Percentiles rank a stretch among this genome's conserved stretches.
Conservation (phyloP, 2,113 vertebrate genomes). For the Neotragus pygmaeus region DNA sequence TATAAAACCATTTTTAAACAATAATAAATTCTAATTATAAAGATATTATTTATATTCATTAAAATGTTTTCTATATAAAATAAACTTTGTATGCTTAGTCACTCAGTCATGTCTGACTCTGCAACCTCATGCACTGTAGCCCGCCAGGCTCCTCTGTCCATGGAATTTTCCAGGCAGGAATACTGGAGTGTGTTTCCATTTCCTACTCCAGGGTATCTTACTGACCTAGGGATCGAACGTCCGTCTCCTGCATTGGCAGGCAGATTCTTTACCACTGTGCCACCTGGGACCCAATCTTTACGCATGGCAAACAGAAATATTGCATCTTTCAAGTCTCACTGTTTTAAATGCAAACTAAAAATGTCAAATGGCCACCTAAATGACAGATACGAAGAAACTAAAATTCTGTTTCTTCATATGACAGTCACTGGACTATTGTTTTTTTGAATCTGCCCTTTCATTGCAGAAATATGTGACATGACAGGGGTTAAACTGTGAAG, state of each 20-base stretch:
- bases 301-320: not conserved
- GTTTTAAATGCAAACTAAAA: not conserved
- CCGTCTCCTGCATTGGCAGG: not conserved
- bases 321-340: not conserved
- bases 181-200: not conserved
- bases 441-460: not conserved
- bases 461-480: not conserved
- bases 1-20: not conserved
- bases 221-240: not conserved
- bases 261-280: not conserved
- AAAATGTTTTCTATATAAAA: not conserved
- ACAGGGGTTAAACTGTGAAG: not conserved
- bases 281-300: not conserved
- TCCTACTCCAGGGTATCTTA: not conserved
- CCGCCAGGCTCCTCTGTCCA: not conserved
- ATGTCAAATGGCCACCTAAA: not conserved
- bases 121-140: not conserved
- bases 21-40: not conserved
- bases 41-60: not conserved
- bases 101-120: not conserved
- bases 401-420: not conserved
- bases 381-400: not conserved
- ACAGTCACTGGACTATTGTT: not conserved
- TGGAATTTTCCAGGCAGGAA: not conserved
- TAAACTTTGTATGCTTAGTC: not conserved